phyloP scores from a whole-genome alignment of 2,888 invertebrate species.

The Eucera pruinosa region DNA sequence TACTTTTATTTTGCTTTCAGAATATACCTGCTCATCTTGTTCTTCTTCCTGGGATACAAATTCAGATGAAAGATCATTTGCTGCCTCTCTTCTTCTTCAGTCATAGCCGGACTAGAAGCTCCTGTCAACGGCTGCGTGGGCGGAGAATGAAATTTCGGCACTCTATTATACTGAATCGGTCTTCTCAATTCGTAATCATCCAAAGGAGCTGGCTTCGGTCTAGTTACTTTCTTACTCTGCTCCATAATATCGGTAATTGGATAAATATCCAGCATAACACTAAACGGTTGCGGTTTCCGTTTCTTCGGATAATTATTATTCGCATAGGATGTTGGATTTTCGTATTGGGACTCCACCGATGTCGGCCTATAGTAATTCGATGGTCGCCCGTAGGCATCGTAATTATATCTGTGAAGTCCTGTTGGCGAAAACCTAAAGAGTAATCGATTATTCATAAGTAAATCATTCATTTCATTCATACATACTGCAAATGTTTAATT shows the following conservation, averaged over 20 bases:
- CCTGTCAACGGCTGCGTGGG: conserved; percentile 67
- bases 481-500: too few species aligned
- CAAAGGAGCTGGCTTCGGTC: conserved; percentile 60
- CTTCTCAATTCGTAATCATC: conserved; percentile 76
- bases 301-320: conserved; percentile 68
- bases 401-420: conserved; percentile 77
- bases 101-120: conserved; percentile 61
- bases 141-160: conserved; percentile 67
- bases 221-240: conserved; percentile 71
- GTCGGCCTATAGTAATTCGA: conserved; percentile 64
- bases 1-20: too few species aligned
- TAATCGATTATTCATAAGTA: not conserved
- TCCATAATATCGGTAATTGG: conserved; percentile 85
- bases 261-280: conserved; percentile 88
- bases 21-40: conserved; percentile 75
- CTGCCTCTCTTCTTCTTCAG: conserved; percentile 82
- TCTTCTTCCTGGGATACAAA: conserved; percentile 86
- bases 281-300: conserved; percentile 86
- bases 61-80: conserved; percentile 89
- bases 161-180: conserved; percentile 71
- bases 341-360: conserved; percentile 67
- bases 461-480: too few species aligned
- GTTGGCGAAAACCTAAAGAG: conserved; percentile 78
- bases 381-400: conserved; percentile 75
- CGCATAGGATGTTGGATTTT: conserved; percentile 65